Evolutionary conservation across 2,888 invertebrate species (phyloP).

Genomic region (Tipula helvola): DNA sequence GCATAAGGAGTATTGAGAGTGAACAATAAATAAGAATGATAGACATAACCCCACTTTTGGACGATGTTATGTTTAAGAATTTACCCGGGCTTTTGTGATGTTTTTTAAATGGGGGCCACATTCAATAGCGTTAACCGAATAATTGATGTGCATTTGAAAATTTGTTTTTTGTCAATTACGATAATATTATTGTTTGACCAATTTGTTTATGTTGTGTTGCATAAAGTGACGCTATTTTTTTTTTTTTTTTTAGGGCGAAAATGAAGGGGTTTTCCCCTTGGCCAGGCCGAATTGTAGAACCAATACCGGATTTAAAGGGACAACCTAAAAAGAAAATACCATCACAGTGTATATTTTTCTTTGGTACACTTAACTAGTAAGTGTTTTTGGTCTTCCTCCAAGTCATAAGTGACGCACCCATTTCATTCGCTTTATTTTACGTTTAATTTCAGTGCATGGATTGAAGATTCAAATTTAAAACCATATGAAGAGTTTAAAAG

Average conservation of each 20-base stretch:
- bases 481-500: constrained; percentile 71
- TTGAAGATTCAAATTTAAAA: constrained; percentile 71
- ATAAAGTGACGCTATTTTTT: not conserved
- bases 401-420: not conserved
- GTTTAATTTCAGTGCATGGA: constrained; percentile 66
- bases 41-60: not conserved
- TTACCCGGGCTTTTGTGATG: not conserved
- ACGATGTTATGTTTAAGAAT: not conserved
- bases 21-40: not conserved
- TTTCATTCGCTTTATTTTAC: not conserved
- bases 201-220: not conserved
- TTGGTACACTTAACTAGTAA: constrained; percentile 92
- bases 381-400: constrained; percentile 26
- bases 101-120: not conserved
- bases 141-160: not conserved
- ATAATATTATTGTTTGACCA: not conserved
- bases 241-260: constrained; percentile 62
- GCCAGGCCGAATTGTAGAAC: constrained; percentile 78
- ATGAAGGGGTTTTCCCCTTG: constrained; percentile 96
- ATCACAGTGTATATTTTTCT: constrained; percentile 81
- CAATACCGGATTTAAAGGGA: constrained; percentile 63
- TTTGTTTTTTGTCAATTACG: not conserved
- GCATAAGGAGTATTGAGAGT: not conserved
- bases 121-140: not conserved
- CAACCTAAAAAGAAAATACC: constrained; percentile 61